Evolutionary conservation across 2,888 invertebrate species (phyloP).

Genomic region (Drosophila niveifrons): DNA sequence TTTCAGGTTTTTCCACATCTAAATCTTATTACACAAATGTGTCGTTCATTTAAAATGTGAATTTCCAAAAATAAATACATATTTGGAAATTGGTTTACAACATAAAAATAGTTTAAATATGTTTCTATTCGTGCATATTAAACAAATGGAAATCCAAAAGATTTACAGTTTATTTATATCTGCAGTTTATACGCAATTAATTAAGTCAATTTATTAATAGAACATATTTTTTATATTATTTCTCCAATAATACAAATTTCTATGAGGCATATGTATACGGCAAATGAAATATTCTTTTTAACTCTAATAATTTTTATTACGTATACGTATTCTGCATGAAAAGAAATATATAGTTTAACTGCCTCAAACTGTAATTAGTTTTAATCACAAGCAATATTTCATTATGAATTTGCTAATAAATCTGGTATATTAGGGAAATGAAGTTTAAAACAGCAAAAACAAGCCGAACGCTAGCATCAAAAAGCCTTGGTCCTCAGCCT

Average conservation of each 20-base stretch:
- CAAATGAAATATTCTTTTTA: too few relatives aligned
- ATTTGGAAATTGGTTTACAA: neutral
- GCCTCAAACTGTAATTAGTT: neutral
- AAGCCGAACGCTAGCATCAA: neutral
- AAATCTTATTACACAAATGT: neutral
- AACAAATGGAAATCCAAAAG: neutral
- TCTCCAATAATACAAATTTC: too few relatives aligned
- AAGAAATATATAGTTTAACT: neutral
- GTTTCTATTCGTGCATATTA: neutral
- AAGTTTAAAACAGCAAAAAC: constrained; percentile 28
- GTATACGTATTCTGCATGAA: neutral
- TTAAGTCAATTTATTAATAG: neutral
- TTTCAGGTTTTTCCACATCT: neutral
- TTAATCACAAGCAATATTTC: constrained; percentile 12
- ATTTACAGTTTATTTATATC: neutral
- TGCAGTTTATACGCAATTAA: neutral
- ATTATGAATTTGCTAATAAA: constrained; percentile 51
- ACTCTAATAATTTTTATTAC: neutral
- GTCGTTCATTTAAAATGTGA: neutral
- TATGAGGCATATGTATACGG: too few relatives aligned
- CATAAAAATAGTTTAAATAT: neutral
- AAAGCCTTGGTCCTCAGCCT: constrained; percentile 6
- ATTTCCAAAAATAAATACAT: neutral
- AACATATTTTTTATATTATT: neutral
- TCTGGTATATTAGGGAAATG: constrained; percentile 20